Evolutionary conservation across 2,888 invertebrate species (phyloP), one percentile per base, ranked within the genome.

Genomic region (Malacosoma neustria): DNA sequence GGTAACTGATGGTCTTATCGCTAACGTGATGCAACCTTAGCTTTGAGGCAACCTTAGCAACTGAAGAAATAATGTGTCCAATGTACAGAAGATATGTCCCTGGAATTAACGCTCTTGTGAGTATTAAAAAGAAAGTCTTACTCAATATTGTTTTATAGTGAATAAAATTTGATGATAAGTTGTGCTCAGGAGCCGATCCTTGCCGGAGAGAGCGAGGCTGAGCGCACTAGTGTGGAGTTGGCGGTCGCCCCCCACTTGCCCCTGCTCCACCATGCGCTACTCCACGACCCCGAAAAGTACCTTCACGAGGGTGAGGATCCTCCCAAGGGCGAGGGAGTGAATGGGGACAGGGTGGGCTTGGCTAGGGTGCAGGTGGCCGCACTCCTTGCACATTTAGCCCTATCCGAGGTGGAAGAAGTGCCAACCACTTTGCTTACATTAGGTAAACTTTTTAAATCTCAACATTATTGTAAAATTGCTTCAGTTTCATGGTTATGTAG

Each of bases 351-450:
- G 88, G 91, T 91, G 88, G 80, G 89, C 36, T 50, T 92, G 91
- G 46, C 90, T 49, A 93, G 94, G 42, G 64, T 89, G 46, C 93
- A 95, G 72, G 91, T 95, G 51, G 90, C 93, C 43, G 91, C 92
- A 66, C 87, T 97, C 51, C 87, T 96, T 61, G 90, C 93, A 48
- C 91, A 92, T 39, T 87, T 96, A 56, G 87, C 96, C 49, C 85
- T 89, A 46, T 91, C 92, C 36, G 92, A 93, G 64, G 91, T 92
- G 66, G 80, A 88, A 50, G 89, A 90, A 58, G 88, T 97, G 55
- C 88, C 92, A 65, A 85, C 88, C 62, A 92, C 92, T 74, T 86
- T 89, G 63, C 80, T 79, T 39, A 79, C 92, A 82, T 62, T 88
- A 69, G 71, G 74, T 73, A 9, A 11, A 6, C n/a, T n/a, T n/a